These are phyloP conservation scores for Rhagonycha lutea DNA, from an alignment of 2,888 invertebrate species.

Conservation along the genomic window DNA sequence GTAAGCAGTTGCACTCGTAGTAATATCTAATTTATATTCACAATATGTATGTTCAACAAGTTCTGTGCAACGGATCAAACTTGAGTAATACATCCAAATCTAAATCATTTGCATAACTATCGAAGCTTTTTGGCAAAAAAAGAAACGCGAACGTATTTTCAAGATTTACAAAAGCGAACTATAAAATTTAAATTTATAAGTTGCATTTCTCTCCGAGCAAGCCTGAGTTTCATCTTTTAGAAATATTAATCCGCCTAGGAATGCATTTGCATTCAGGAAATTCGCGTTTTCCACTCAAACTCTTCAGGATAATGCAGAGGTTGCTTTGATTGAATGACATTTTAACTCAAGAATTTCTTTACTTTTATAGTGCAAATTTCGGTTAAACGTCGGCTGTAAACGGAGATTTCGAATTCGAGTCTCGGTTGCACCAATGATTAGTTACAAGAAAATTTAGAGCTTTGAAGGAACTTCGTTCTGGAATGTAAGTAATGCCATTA, in stretches of 20 bases:
- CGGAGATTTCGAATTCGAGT: background rate
- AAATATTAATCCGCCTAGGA: background rate
- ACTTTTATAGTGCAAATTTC: background rate
- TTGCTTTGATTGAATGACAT: background rate
- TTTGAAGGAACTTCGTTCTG: too few species aligned
- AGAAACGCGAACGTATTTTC: background rate
- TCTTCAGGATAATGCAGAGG: background rate
- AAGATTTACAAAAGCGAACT: background rate
- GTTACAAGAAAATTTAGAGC: too few species aligned
- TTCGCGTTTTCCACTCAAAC: background rate
- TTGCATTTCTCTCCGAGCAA: background rate
- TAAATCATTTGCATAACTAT: background rate
- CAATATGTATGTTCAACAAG: conserved; percentile 1
- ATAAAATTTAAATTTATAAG: background rate
- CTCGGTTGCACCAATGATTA: background rate
- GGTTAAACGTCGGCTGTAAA: background rate
- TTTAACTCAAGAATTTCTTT: background rate
- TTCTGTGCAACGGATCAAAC: background rate
- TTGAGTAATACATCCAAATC: background rate
- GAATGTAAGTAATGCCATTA: too few species aligned
- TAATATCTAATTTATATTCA: background rate
- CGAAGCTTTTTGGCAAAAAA: background rate
- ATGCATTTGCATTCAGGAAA: background rate
- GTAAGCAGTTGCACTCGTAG: background rate
- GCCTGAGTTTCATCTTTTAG: background rate